Evolutionary conservation across 2,797 vertebrate species (phyloP).

Genomic region (Myotis daubentonii): DNA sequence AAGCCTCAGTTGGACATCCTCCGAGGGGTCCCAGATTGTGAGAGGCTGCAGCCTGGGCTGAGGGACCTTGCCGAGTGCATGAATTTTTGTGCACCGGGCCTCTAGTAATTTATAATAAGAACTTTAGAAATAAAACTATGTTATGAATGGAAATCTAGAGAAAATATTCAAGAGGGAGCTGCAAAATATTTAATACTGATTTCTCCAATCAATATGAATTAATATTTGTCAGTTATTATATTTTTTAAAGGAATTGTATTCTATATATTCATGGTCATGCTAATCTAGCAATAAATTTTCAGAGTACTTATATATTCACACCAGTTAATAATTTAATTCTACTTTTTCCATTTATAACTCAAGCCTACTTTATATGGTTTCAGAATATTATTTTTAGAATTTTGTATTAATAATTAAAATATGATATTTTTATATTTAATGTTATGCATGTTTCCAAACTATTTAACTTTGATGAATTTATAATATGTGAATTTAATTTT

Average conservation of each 20-base stretch:
- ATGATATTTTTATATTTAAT: not conserved
- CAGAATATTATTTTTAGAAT: not conserved
- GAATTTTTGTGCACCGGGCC: no score
- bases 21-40: no score
- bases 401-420: not conserved
- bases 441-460: not conserved
- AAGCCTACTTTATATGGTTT: not conserved
- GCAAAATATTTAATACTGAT: constrained; percentile 9
- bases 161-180: not conserved
- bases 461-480: not conserved
- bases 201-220: not conserved
- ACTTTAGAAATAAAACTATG: not conserved
- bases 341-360: not conserved
- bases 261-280: not conserved
- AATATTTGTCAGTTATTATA: not conserved
- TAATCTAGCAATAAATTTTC: not conserved
- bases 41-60: no score
- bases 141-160: not conserved
- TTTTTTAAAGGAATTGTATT: not conserved
- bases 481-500: not conserved
- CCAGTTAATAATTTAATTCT: constrained; percentile 20
- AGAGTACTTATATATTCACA: not conserved
- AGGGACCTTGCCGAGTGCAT: no score
- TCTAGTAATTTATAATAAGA: not conserved
- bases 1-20: no score